Percentiles rank a stretch among this genome's conserved stretches.
Conservation (phyloP, 2,113 vertebrate species). For the Epinephelus moara region DNA sequence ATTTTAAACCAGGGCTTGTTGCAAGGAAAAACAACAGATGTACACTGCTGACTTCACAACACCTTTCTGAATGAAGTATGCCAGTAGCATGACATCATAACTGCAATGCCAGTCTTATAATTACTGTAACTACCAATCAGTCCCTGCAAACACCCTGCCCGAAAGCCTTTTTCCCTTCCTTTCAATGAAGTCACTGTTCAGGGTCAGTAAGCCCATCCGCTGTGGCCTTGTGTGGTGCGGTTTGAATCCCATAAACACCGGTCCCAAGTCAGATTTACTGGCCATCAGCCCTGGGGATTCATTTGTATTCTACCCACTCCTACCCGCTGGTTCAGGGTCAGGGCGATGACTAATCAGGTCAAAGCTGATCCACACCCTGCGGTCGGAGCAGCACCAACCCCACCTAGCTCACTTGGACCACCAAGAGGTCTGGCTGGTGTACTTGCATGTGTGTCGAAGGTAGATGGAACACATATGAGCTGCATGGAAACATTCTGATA, state of each 20-base stretch:
- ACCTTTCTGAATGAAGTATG: slow-evolving; percentile 31
- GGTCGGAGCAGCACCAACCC: slow-evolving; percentile 61
- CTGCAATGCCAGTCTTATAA: slow-evolving; percentile 27
- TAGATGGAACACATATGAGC: slow-evolving; percentile 44
- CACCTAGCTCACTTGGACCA: slow-evolving; percentile 68
- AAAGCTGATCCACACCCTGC: slow-evolving; percentile 68
- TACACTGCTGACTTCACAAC: slow-evolving; percentile 12
- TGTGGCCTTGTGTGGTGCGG: slow-evolving; percentile 69
- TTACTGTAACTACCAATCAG: slow-evolving; percentile 54
- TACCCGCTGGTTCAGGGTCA: slow-evolving; percentile 70
- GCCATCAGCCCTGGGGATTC: slow-evolving; percentile 61
- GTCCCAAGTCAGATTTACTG: slow-evolving; percentile 75
- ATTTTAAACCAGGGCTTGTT: slow-evolving; percentile 10
- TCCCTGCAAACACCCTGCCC: slow-evolving; percentile 47
- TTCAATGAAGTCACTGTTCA: slow-evolving; percentile 63
- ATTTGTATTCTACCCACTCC: slow-evolving; percentile 68
- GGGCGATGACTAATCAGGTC: slow-evolving; percentile 75
- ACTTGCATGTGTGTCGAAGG: slow-evolving; percentile 36
- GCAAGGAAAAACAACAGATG: slow-evolving; percentile 32
- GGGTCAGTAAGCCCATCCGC: slow-evolving; percentile 60
- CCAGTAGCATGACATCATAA: slow-evolving; percentile 32
- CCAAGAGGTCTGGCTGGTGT: slow-evolving; percentile 47
- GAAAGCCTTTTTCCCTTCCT: slow-evolving; percentile 45
- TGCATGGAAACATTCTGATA: slow-evolving; percentile 35
- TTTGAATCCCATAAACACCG: slow-evolving; percentile 72